Evolutionary conservation across 2,113 vertebrate genomes (phyloP), one percentile per base, ranked within the genome.

Genomic region (Podarcis cretensis): DNA sequence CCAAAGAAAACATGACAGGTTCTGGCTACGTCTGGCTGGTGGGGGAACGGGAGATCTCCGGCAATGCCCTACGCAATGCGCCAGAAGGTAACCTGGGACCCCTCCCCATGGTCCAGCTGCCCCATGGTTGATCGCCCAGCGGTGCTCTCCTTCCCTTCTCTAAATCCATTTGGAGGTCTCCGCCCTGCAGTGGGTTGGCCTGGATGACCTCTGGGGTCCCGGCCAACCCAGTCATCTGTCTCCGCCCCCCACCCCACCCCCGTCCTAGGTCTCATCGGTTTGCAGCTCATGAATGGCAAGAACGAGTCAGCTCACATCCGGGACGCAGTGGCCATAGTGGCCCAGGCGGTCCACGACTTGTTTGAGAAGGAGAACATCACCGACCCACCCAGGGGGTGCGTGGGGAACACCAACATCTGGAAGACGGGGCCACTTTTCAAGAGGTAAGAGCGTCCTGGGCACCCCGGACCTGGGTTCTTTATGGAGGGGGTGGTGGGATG

Each of bases 381-480:
- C 0, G 99, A 99, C 91, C 99, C 99, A 0, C 99, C 99, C 0
- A 97, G 98, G 85, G 99, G 99, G 85, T 99, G 99, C 2, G 99
- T 99, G 92, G 99, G 99, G 81, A 99, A 99, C 96, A 99, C 99
- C 94, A 99, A 99, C 96, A 99, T 99, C 96, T 99, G 99, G 99
- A 99, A 99, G 94, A 99, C 99, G 0, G 99, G 99, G 65, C 99
- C 99, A 0, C 98, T 99, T 54, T 99, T 99, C 93, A 99, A 99
- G 96, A 98, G 99, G 99, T 99, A 96, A 21, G 43, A 48, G 43
- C 43, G 1, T 48, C 8, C 43, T 48, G 43, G 43, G 7, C 43
- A 48, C 43, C 43, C 9, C 7, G 1, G 43, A 48, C 43, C 43
- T 48, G 8, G 43, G 43, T 48, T 48, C 43, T 48, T 48, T 48